phyloP scores from a whole-genome alignment of 2,113 vertebrate species.

The Himantopus leucocephalus region DNA sequence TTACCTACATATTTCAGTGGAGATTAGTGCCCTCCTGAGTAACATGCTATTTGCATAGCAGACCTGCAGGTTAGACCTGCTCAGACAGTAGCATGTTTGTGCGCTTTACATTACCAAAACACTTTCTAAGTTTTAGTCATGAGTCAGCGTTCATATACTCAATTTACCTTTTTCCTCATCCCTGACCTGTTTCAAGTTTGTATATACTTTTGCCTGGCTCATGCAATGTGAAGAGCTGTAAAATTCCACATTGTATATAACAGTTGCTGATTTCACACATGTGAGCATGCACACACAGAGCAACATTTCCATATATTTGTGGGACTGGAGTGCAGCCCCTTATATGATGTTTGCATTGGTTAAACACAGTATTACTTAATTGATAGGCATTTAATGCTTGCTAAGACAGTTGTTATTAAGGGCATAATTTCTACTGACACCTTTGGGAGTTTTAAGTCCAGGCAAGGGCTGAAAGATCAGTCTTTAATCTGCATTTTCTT shows the following conservation, averaged over 20 bases:
- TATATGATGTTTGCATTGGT: neutral
- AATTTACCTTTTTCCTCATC: neutral
- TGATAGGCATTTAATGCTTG: neutral
- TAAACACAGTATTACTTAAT: neutral
- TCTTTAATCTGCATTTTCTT: neutral
- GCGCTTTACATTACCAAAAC: constrained; percentile 3
- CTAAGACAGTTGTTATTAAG: neutral
- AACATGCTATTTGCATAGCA: constrained; percentile 1
- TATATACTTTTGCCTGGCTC: neutral
- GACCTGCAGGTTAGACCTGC: constrained; percentile 52
- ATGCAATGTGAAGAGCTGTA: neutral
- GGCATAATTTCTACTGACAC: neutral
- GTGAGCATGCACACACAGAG: neutral
- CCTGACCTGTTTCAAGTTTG: neutral
- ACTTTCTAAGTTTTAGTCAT: constrained; percentile 25
- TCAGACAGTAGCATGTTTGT: constrained; percentile 30
- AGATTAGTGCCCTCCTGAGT: neutral
- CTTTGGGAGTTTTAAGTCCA: neutral
- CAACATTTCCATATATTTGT: neutral
- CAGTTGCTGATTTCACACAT: neutral
- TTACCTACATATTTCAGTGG: neutral
- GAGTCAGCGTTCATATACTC: neutral
- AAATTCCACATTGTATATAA: neutral
- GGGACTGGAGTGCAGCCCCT: neutral
- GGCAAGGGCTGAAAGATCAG: neutral